These are phyloP conservation scores for Notocelia uddmanniana DNA, from an alignment of 2,888 invertebrate species.

Conservation along the genomic window DNA sequence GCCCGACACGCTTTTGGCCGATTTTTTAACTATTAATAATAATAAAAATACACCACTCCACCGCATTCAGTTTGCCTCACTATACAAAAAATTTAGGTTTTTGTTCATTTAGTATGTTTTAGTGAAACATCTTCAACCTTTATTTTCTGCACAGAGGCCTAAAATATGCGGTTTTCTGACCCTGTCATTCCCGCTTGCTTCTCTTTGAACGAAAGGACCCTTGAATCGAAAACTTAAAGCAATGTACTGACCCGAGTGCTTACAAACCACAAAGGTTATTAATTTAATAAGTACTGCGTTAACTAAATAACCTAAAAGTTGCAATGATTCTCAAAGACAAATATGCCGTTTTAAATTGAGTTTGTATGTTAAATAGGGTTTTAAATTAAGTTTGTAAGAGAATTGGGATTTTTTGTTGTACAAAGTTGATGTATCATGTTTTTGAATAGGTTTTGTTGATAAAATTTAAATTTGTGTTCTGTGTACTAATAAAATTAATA, in stretches of 20 bases:
- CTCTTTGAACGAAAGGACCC: conserved; percentile 37
- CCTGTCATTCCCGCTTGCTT: conserved; percentile 28
- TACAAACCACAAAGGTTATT: conserved; percentile 28
- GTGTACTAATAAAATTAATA: no score
- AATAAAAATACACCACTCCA: no score
- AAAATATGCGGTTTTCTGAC: conserved; percentile 40
- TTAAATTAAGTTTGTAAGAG: conserved; percentile 8
- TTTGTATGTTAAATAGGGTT: conserved; percentile 21
- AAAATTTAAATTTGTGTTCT: no score
- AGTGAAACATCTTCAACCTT: conserved; percentile 20
- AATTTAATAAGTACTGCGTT: conserved; percentile 32
- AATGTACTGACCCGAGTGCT: conserved; percentile 21
- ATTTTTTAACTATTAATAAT: not conserved
- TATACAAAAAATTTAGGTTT: no score
- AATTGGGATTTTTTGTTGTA: conserved; percentile 8
- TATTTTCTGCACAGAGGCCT: not conserved
- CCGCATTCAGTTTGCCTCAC: no score
- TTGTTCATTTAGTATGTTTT: not conserved
- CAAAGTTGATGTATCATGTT: not conserved
- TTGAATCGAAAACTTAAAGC: conserved; percentile 38
- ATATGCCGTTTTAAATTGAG: conserved; percentile 30
- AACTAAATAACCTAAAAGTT: conserved; percentile 40
- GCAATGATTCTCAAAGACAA: conserved; percentile 29
- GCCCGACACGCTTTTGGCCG: no score
- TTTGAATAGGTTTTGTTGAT: not conserved